These are phyloP conservation scores for Limanda limanda DNA, from an alignment of 2,113 vertebrate species.

Conservation along the genomic window DNA sequence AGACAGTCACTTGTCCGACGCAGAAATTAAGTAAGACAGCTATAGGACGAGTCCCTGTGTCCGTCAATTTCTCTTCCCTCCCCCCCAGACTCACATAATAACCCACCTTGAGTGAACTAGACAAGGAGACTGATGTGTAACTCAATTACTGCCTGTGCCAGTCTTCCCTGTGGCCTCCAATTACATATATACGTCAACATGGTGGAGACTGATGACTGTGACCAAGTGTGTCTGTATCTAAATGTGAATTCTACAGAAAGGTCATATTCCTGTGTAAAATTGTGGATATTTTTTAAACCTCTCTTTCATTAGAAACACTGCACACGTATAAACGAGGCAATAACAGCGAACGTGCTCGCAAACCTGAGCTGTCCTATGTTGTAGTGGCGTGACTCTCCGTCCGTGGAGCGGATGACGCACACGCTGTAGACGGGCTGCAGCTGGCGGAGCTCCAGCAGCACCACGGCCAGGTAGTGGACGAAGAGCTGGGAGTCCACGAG, in stretches of 20 bases:
- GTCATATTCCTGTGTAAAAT: neutral
- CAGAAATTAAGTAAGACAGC: conserved; percentile 32
- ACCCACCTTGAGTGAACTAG: conserved; percentile 20
- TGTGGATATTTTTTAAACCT: neutral
- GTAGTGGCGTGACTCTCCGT: conserved; percentile 92
- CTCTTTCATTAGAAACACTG: neutral
- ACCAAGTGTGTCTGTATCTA: conserved; percentile 20
- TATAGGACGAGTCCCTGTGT: conserved; percentile 4
- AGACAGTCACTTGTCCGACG: neutral
- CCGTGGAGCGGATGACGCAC: conserved; percentile 90
- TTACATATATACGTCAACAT: conserved; percentile 50
- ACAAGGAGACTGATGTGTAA: conserved; percentile 53
- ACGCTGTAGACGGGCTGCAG: conserved; percentile 90
- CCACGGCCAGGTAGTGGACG: conserved; percentile 94
- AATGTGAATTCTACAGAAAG: neutral
- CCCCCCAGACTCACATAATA: conserved; percentile 34
- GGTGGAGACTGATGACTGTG: conserved; percentile 26
- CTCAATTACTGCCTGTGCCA: conserved; percentile 58
- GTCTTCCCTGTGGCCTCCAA: conserved; percentile 59
- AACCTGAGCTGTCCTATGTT: conserved; percentile 93
- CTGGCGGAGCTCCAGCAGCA: conserved; percentile 93
- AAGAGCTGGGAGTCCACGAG: conserved; percentile 95
- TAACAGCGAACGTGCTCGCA: neutral
- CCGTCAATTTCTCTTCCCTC: conserved; percentile 19
- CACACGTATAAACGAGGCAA: neutral